Conservation (phyloP, 2,797 vertebrate genomes). For the Hydrocynus forskahlii region DNA sequence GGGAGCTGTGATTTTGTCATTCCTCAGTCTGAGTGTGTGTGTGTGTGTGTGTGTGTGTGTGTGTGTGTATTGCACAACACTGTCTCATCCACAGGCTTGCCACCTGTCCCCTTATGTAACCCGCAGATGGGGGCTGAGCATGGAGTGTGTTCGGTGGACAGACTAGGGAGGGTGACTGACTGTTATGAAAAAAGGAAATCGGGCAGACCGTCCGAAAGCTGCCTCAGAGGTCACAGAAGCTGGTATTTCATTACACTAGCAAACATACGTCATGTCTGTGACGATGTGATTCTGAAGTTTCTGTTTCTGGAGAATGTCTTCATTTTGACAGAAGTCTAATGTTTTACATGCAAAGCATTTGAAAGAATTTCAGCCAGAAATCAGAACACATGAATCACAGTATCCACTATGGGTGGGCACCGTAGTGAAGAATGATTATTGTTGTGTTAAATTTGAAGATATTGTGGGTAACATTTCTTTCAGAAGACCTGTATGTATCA, state of each 20-base stretch:
- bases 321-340: neutral
- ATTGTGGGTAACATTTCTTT: neutral
- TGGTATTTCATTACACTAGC: neutral
- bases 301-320: neutral
- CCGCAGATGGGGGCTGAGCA: constrained; percentile 73
- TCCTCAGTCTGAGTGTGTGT: constrained; percentile 44
- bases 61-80: constrained; percentile 55
- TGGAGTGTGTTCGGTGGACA: constrained; percentile 60
- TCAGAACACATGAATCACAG: neutral
- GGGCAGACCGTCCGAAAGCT: constrained; percentile 20
- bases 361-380: no score
- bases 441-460: neutral
- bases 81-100: constrained; percentile 57
- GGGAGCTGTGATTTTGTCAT: constrained; percentile 40
- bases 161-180: constrained; percentile 34
- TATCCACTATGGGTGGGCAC: neutral
- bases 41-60: constrained; percentile 39
- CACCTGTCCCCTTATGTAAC: constrained; percentile 79
- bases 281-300: neutral
- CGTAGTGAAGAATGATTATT: no score
- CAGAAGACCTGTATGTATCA: neutral
- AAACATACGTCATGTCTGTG: neutral
- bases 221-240: neutral
- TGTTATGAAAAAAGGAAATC: constrained; percentile 4
- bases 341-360: neutral